Evolutionary conservation across 1,140 invertebrate genomes (phyloP).

Genomic region (Papilio xuthus): DNA sequence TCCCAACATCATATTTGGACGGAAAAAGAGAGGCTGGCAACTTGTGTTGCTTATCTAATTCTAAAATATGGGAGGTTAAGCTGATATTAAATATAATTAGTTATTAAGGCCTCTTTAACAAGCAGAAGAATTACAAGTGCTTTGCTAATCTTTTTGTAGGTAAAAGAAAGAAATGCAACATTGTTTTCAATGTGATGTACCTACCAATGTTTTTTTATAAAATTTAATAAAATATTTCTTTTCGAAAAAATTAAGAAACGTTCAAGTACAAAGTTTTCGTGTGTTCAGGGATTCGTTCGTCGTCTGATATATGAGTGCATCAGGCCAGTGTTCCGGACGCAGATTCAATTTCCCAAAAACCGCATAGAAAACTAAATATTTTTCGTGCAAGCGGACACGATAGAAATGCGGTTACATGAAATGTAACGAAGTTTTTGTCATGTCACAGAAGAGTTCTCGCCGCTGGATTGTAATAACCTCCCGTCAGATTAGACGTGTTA

Average conservation of each 20-base stretch:
- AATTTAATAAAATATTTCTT: neutral
- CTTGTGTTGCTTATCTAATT: neutral
- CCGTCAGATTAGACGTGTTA: neutral
- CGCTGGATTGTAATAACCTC: neutral
- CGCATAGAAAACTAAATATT: constrained; percentile 23
- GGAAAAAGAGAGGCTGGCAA: no score
- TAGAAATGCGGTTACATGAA: constrained; percentile 8
- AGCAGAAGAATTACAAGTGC: constrained; percentile 7
- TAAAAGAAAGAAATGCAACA: neutral
- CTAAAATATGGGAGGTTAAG: neutral
- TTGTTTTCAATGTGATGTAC: neutral
- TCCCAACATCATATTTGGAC: no score
- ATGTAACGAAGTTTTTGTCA: constrained; percentile 6
- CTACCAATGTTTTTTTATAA: no score
- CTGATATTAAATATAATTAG: neutral
- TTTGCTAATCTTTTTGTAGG: neutral
- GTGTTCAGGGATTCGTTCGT: neutral
- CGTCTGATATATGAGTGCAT: constrained; percentile 20
- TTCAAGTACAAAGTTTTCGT: neutral
- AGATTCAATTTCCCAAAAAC: constrained; percentile 20
- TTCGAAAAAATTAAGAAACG: neutral
- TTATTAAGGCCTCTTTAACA: neutral
- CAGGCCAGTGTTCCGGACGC: constrained; percentile 5
- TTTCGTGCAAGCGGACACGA: neutral
- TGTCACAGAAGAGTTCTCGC: neutral